phyloP scores from a whole-genome alignment of 1,140 invertebrate species.

The Anagrus nilaparvatae region DNA sequence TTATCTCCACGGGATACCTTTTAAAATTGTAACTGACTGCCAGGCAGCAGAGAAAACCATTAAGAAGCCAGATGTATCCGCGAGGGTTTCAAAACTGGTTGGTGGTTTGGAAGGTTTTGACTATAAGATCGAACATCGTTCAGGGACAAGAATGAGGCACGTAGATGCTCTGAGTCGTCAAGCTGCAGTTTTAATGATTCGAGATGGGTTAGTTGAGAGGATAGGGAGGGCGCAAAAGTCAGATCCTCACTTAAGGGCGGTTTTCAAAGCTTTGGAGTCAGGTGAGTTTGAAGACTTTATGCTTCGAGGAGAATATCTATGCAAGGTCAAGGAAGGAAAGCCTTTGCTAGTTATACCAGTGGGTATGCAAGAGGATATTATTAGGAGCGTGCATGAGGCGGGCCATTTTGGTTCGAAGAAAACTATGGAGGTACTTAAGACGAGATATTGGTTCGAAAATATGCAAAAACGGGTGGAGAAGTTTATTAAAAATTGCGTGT shows the following conservation, averaged over 20 bases:
- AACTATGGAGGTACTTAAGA: slow-evolving; percentile 27
- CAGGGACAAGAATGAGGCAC: too few relatives aligned
- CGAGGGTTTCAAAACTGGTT: too few relatives aligned
- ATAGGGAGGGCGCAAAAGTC: slow-evolving; percentile 3
- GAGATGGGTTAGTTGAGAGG: not conserved
- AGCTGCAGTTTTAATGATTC: not conserved
- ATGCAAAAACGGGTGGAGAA: slow-evolving; percentile 27
- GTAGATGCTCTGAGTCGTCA: not conserved
- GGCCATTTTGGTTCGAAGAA: slow-evolving; percentile 34
- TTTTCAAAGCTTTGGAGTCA: not conserved
- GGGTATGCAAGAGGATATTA: slow-evolving; percentile 22
- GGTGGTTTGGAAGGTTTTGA: too few relatives aligned
- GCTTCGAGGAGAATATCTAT: not conserved
- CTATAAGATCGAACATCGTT: too few relatives aligned
- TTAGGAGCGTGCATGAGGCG: slow-evolving; percentile 24
- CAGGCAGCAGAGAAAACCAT: too few relatives aligned
- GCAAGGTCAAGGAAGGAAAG: slow-evolving; percentile 2
- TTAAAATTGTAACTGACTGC: too few relatives aligned
- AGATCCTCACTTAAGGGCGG: not conserved
- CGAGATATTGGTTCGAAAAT: slow-evolving; percentile 33
- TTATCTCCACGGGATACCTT: too few relatives aligned
- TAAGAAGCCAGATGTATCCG: too few relatives aligned
- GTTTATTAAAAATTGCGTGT: slow-evolving; percentile 18
- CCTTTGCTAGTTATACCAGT: slow-evolving; percentile 19
- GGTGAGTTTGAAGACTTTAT: not conserved